Evolutionary conservation across 2,113 vertebrate species (phyloP).

Genomic region (Ondatra zibethicus): DNA sequence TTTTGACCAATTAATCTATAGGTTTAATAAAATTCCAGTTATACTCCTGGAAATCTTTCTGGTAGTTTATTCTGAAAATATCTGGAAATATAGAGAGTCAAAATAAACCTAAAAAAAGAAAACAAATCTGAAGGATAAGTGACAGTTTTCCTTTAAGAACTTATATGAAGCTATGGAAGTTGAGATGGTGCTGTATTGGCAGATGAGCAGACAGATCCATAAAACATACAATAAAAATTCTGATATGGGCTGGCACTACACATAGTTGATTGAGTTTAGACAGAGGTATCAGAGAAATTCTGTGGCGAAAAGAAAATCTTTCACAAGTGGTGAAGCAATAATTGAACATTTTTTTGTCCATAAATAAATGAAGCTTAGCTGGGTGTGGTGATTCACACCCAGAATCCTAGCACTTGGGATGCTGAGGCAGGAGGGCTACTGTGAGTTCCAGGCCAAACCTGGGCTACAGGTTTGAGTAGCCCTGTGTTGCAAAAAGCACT

Average conservation of each 20-base stretch:
- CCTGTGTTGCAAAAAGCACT: neutral
- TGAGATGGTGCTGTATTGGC: neutral
- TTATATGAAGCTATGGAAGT: neutral
- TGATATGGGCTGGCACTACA: neutral
- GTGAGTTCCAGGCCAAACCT: neutral
- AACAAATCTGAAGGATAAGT: constrained; percentile 9
- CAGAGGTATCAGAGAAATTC: neutral
- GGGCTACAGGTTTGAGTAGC: neutral
- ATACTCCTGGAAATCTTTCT: neutral
- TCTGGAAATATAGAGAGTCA: neutral
- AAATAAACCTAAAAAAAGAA: constrained; percentile 13
- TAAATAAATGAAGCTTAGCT: neutral
- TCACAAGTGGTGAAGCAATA: constrained; percentile 21
- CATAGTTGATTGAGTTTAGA: constrained; percentile 13
- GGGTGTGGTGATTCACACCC: neutral
- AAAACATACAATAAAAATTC: neutral
- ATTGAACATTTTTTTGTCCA: neutral
- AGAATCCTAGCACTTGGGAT: neutral
- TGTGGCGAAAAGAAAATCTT: constrained; percentile 22
- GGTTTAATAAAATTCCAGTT: neutral
- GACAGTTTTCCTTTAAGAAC: neutral
- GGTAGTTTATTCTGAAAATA: neutral
- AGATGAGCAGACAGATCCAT: neutral
- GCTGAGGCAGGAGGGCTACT: neutral
- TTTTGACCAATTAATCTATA: constrained; percentile 25